phyloP scores from a whole-genome alignment of 2,797 vertebrate species.

The Clarias pachynema region DNA sequence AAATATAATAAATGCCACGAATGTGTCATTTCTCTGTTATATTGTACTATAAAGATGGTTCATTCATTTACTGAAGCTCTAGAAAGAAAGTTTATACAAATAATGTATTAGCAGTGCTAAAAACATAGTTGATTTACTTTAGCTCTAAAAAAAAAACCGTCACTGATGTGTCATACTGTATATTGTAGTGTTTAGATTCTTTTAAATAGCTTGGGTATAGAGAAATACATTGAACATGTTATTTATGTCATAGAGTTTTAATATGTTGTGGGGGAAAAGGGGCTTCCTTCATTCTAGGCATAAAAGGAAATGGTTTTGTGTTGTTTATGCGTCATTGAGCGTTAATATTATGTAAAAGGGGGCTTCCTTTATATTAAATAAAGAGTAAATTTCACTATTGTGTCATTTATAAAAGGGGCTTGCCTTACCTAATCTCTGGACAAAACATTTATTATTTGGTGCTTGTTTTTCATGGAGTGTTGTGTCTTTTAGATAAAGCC shows the following conservation, averaged over 20 bases:
- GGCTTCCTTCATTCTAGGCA: background rate
- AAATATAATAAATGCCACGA: no score
- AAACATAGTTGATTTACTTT: background rate
- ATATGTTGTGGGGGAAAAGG: background rate
- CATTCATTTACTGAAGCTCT: no score
- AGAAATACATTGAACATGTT: background rate
- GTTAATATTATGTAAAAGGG: background rate
- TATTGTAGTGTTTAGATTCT: background rate
- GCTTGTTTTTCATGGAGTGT: background rate
- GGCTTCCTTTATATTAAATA: background rate
- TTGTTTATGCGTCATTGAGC: no score
- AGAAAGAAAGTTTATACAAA: no score
- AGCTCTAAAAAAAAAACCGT: background rate
- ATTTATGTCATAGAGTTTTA: no score
- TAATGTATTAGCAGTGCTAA: no score
- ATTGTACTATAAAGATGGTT: no score
- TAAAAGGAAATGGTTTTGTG: background rate
- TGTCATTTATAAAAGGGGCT: background rate
- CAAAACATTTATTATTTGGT: no score
- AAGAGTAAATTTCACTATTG: background rate
- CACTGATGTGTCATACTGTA: background rate
- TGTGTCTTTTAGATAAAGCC: background rate
- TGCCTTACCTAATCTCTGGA: no score
- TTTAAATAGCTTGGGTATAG: background rate
- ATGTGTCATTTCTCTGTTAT: no score